Percentiles rank a stretch among this genome's conserved stretches.
Evolutionary conservation across 2,888 invertebrate genomes (phyloP).

Genomic region (Sarcophaga variegata): DNA sequence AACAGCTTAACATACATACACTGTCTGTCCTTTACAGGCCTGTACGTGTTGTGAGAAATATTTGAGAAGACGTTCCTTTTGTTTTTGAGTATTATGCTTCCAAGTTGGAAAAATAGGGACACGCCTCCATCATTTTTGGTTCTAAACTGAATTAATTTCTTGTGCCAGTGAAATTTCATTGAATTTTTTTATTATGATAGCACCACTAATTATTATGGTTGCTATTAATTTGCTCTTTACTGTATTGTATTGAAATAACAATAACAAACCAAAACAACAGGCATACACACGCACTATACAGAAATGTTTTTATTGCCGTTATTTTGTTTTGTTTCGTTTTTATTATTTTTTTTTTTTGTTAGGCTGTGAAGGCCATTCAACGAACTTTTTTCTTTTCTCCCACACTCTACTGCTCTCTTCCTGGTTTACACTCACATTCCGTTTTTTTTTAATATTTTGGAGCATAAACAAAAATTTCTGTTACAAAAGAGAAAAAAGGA

Average conservation of each 20-base stretch:
- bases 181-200: too few relatives aligned
- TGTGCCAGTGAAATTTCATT: too few relatives aligned
- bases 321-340: background rate
- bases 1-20: background rate
- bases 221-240: too few relatives aligned
- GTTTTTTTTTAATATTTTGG: background rate
- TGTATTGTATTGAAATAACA: too few relatives aligned
- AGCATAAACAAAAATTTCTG: conserved; percentile 54
- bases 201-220: too few relatives aligned
- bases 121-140: too few relatives aligned
- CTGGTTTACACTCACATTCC: background rate
- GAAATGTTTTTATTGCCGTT: background rate
- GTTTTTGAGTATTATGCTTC: too few relatives aligned
- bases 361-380: conserved; percentile 67
- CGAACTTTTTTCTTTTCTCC: conserved; percentile 39
- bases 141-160: too few relatives aligned
- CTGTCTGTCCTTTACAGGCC: background rate
- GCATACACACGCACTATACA: background rate
- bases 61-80: too few relatives aligned
- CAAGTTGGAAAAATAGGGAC: too few relatives aligned
- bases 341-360: conserved; percentile 43
- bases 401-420: background rate
- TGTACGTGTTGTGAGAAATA: background rate
- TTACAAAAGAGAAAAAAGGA: background rate
- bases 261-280: background rate